These are phyloP conservation scores for Molossus alvarezi DNA, from an alignment of 2,797 vertebrate genomes.

Conservation along the genomic window DNA sequence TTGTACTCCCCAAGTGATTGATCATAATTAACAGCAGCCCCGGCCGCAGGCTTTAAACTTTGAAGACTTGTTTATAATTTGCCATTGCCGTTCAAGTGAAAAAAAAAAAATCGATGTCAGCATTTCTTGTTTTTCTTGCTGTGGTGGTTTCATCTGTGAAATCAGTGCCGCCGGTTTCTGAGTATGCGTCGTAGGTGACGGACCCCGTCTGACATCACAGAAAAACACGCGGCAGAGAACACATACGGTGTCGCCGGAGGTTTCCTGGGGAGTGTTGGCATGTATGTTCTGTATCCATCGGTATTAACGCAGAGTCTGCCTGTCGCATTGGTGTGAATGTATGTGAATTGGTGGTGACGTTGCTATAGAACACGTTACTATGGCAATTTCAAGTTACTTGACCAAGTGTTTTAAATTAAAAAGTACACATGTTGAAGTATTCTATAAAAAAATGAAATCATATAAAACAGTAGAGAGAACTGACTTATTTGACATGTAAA, in stretches of 20 bases:
- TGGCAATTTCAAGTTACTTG: neutral
- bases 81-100: slow-evolving; percentile 3
- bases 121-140: slow-evolving; percentile 58
- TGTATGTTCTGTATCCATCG: neutral
- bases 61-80: slow-evolving; percentile 56
- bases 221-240: neutral
- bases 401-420: neutral
- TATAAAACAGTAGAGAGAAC: neutral
- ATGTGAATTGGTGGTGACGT: neutral
- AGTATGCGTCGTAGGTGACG: neutral
- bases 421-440: neutral
- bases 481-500: slow-evolving; percentile 22
- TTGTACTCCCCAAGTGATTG: slow-evolving; percentile 41
- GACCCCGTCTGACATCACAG: neutral
- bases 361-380: neutral
- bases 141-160: neutral
- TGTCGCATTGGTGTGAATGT: neutral
- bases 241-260: neutral
- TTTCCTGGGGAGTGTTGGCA: slow-evolving; percentile 22
- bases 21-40: neutral
- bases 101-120: neutral
- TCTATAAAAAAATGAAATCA: slow-evolving; percentile 15
- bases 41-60: slow-evolving; percentile 30
- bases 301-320: neutral
- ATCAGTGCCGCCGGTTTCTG: neutral